These are phyloP conservation scores for Drosophila anceps DNA, from an alignment of 2,888 invertebrate genomes.

Conservation along the genomic window DNA sequence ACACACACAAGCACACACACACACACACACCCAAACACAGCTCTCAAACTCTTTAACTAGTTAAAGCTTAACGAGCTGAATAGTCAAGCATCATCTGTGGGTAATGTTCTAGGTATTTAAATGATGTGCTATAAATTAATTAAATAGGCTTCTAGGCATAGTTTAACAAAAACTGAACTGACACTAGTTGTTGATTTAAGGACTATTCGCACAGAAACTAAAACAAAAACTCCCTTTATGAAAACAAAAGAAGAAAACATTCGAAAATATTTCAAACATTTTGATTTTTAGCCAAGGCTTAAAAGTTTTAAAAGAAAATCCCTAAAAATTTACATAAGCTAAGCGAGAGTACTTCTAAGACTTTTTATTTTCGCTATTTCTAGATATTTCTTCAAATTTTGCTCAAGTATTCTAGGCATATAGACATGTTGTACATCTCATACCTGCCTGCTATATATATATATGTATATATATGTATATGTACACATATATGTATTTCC, in stretches of 20 bases:
- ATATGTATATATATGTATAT: not conserved
- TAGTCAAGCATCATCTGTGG: constrained; percentile 22
- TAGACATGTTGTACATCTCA: not conserved
- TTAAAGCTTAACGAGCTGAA: constrained; percentile 43
- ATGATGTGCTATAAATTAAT: constrained; percentile 27
- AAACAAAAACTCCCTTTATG: not conserved
- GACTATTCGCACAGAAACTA: not conserved
- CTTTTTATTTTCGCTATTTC: not conserved
- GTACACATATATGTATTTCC: not conserved
- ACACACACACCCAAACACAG: constrained; percentile 13
- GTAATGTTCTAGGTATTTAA: constrained; percentile 32
- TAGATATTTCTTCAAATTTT: constrained; percentile 2
- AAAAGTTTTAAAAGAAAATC: not conserved
- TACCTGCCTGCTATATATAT: not conserved
- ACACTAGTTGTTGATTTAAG: constrained; percentile 30
- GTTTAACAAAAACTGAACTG: constrained; percentile 34
- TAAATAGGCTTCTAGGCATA: constrained; percentile 40
- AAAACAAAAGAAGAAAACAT: not conserved
- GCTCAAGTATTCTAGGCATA: constrained; percentile 22
- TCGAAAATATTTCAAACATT: not conserved
- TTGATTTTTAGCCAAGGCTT: not conserved
- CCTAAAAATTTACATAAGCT: not conserved
- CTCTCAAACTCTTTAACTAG: constrained; percentile 31
- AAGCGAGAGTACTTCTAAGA: constrained; percentile 2
- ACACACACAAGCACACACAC: constrained; percentile 3